Conservation (phyloP, 2,113 vertebrate species). For the Morone chrysops region DNA sequence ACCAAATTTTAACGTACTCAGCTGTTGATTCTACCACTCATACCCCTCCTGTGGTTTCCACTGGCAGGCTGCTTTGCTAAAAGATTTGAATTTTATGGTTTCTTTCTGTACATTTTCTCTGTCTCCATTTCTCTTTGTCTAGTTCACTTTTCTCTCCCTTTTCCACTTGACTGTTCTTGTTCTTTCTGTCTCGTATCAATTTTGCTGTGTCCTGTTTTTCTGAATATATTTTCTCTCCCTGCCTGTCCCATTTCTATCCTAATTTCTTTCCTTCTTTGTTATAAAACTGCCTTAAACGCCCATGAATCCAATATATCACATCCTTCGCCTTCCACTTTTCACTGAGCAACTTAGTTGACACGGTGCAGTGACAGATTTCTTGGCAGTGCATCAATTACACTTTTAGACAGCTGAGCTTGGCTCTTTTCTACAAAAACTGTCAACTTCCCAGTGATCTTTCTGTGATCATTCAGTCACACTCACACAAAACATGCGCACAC, state of each 20-base stretch:
- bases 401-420: constrained; percentile 51
- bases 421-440: constrained; percentile 47
- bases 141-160: not conserved
- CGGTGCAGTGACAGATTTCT: constrained; percentile 38
- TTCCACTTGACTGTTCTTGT: too few species aligned
- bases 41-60: constrained; percentile 2
- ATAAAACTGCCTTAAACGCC: constrained; percentile 33
- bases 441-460: constrained; percentile 46
- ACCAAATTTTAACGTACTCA: constrained; percentile 18
- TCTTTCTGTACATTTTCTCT: not conserved
- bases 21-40: constrained; percentile 11
- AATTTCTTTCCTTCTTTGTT: constrained; percentile 19
- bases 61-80: constrained; percentile 13
- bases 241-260: not conserved
- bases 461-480: constrained; percentile 17
- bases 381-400: constrained; percentile 60
- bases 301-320: constrained; percentile 36
- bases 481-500: not conserved
- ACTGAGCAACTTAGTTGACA: constrained; percentile 28
- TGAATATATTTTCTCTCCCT: not conserved
- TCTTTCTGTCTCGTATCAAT: too few species aligned
- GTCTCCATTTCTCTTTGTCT: not conserved
- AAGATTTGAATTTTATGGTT: not conserved
- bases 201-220: not conserved
- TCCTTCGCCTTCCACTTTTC: constrained; percentile 5